Base-by-base conservation (phyloP, 2,888 invertebrate genomes). In the Caenorhabditis doughertyi region DNA sequence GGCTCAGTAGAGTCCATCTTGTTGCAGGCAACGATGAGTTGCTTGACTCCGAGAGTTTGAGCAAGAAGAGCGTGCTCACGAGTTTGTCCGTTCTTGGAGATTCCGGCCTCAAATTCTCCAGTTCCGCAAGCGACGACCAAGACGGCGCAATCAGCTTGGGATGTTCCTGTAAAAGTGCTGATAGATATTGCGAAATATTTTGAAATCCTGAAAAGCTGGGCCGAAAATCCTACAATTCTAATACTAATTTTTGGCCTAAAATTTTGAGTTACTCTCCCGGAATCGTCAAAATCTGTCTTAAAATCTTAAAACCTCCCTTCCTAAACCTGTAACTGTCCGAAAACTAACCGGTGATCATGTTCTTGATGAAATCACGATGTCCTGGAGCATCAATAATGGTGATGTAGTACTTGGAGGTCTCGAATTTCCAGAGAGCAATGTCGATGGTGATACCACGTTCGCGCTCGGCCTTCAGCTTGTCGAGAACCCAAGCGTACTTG, bases 301-400 rank as follows among this genome's bases (percentile, higher is more conserved):
- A 5, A 21, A 7, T n/a, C 56, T 35, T 11, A 56, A 35, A 32
- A 13, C 49, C 49, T 25, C 42, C 67, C n/a, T n/a, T n/a, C n/a
- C n/a, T 39, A 35, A 3, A 32, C 18, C 71, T 35, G 67, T 21
- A 67, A 65, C 8, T 13, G 5, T 18, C 13, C 47, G 23, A 3
- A 53, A 73, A 64, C 72, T 64, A 62, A 73, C 98, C 99, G 90
- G 98, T 99, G 93, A 99, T 99, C 99, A 99, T 99, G 97, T 99
- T 99, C 94, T 99, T 99, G 94, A 99, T 99, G 95, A 99, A 99
- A 96, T 99, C 98, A 94, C 99, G 96, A 95, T 99, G 99, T 92
- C 99, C 99, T 87, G 99, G 99, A 88, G 99, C 99, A 93, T 99
- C 99, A 93, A 99, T 99, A 94, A 99, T 98, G 88, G 91, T 91